A percentile compares a stretch with the other conserved stretches of the same genome.
These are phyloP conservation scores for Chymomyza procnemis DNA, from an alignment of 2,888 invertebrate species.

Conservation along the genomic window DNA sequence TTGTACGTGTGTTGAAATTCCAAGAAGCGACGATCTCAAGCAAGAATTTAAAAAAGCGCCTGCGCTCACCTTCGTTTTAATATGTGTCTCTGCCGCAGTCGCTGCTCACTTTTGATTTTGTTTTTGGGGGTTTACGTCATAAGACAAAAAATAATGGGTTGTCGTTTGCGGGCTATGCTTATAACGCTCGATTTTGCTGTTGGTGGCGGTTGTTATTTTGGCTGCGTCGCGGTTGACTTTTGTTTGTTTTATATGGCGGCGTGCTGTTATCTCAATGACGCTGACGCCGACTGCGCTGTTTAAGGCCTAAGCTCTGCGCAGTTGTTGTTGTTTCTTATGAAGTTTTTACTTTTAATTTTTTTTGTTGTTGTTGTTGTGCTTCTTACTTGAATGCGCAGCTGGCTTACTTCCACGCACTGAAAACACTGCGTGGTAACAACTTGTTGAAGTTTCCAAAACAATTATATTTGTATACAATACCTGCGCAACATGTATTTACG, in stretches of 20 bases:
- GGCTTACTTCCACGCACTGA: slow-evolving; percentile 14
- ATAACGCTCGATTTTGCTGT: slow-evolving; percentile 39
- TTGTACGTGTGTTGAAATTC: slow-evolving; percentile 50
- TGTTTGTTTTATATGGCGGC: slow-evolving; percentile 65
- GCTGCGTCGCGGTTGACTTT: slow-evolving; percentile 44
- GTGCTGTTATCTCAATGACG: slow-evolving; percentile 25
- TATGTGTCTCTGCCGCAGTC: slow-evolving; percentile 42
- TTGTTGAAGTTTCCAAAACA: slow-evolving; percentile 4
- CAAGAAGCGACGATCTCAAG: slow-evolving; percentile 48
- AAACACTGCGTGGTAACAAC: slow-evolving; percentile 42
- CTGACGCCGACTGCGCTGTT: slow-evolving; percentile 43
- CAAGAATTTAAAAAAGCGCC: slow-evolving; percentile 54
- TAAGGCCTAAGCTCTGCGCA: slow-evolving; percentile 19
- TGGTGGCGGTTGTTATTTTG: slow-evolving; percentile 28
- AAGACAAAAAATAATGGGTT: slow-evolving; percentile 71
- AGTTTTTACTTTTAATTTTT: not conserved
- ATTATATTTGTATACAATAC: slow-evolving; percentile 13
- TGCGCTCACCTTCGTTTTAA: slow-evolving; percentile 63
- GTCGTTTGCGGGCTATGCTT: slow-evolving; percentile 49
- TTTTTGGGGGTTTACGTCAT: slow-evolving; percentile 71
- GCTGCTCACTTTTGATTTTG: slow-evolving; percentile 65
- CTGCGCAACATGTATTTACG: slow-evolving; percentile 23
- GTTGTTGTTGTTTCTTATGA: not conserved
- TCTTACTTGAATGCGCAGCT: slow-evolving; percentile 41
- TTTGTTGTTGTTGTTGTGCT: too few species aligned